Base-by-base conservation (phyloP, 2,113 vertebrate species). In the Hippocampus guttulatus region DNA sequence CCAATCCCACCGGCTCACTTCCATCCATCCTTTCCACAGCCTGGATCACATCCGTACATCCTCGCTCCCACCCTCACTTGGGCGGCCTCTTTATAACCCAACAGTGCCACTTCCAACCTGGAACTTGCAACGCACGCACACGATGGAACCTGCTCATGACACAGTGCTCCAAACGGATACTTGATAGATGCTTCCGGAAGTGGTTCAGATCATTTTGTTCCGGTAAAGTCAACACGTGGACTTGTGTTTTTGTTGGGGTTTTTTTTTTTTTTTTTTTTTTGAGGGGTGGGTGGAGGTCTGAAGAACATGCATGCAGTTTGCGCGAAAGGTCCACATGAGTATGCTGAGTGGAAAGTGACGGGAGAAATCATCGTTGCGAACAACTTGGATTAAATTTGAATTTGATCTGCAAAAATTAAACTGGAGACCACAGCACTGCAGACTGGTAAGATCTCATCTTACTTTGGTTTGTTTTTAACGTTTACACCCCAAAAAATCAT, bases 71-170 rank as follows among this genome's bases (percentile, higher is more conserved):
- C 78, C 81, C 88, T 85, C 85, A 63, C 71, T 81, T 75, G 80
- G 78, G 78, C 71, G 81, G 23, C 75, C 86, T 87, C 91, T 91
- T 92, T 92, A 93, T 86, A 93, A 92, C 87, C 83, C 88, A 85
- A 84, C 89, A 86, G 75, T 85, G 41, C 78, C 67, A 33, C 74
- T 65, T 66, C 18, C 73, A 58, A 80, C 55, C 73, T 73, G 83
- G 76, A 85, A 75, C 80, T 75, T 73, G 43, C 77, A 77, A 14
- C 8, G 72, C 52, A 77, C 54, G 20, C 15, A 73, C 20, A 73
- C 20, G 73, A 27, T 20, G 69, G 21, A 3, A 38, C 23, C 47
- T 63, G 58, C 75, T 78, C 47, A 51, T 51, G 75, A 70, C 70
- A 68, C 1, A 33, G 63, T 64, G 61, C n/a, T 64, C 51, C 64